Base-by-base conservation (phyloP, 37 sponge, comb jelly and placozoan species). In the Bolinopsis microptera region DNA sequence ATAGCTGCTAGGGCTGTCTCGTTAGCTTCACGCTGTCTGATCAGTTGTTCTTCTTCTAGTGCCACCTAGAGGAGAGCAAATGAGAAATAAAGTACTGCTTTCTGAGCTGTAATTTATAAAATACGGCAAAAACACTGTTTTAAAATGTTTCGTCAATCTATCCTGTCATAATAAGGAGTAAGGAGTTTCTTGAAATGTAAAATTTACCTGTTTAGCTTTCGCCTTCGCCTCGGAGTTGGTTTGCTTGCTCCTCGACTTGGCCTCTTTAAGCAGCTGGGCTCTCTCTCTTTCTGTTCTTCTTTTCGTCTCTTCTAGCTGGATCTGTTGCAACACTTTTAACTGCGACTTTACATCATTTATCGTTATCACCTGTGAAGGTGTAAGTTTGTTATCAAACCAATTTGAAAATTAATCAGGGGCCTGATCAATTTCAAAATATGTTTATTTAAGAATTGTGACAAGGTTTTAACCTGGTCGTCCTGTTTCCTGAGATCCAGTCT, bases 1-100 rank as follows among this genome's bases (percentile, higher is more conserved):
- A 80, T 80, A 30, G 82, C 82, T 34, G 82, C 82, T 37, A 80
- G 82, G 22, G 82, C 82, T 34, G 82, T 80, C 82, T 80, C 82
- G 30, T 80, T 80, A 21, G 82, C 82, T 80, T 80, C 82, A 3
- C 38, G 24, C 82, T 80, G 82, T 34, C 82, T 34, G 38, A 80
- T 80, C 33, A 80, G 9, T 35, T 80, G 82, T 34, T 80, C 82
- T 37, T 80, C 82, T 22, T 80, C 82, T 9, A 80, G 34, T 23
- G 37, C 82, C 2, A 80, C 82, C 37, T 80, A 22, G 22, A 34
- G 35, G 82, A 34, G 35, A 18, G 5, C 61, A 48, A 5, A 13
- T 48, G 61, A 48, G n/a, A n/a, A n/a, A n/a, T n/a, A n/a, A n/a
- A n/a, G n/a, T n/a, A n/a, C n/a, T n/a, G n/a, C n/a, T n/a, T n/a